A percentile compares a stretch with the other conserved stretches of the same genome.
Conservation (phyloP, 2,113 vertebrate species). For the Rhinolophus sinicus region DNA sequence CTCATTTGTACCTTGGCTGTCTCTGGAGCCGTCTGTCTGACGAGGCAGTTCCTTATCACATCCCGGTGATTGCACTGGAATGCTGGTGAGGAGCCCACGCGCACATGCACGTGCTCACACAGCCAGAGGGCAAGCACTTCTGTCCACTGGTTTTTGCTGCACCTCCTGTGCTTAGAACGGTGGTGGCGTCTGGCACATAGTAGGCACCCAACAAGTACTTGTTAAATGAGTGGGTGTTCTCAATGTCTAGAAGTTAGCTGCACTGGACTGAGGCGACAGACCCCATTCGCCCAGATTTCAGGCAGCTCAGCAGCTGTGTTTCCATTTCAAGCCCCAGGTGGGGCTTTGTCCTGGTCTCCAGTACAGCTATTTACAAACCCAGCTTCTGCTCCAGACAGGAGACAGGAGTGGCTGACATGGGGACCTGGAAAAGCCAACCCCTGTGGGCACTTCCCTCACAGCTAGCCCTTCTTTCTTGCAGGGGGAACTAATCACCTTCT, state of each 20-base stretch:
- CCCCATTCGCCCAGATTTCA: accelerated
- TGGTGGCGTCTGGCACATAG: not conserved
- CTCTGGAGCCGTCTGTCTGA: not conserved
- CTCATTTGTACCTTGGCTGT: not conserved
- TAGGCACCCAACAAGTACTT: not conserved
- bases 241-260: not conserved
- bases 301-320: not conserved
- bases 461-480: conserved; percentile 78
- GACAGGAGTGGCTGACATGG: no score
- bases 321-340: not conserved
- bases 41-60: not conserved
- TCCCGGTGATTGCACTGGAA: not conserved
- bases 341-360: not conserved
- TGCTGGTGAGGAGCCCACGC: not conserved
- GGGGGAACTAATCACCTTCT: conserved; percentile 99
- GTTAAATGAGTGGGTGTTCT: not conserved
- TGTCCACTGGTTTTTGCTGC: not conserved
- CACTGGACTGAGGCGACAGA: not conserved
- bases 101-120: no score
- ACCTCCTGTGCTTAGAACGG: not conserved
- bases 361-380: not conserved
- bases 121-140: not conserved
- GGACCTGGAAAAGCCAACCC: accelerated
- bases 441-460: not conserved
- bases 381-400: not conserved